Conservation (phyloP, 2,888 invertebrate genomes). For the Incurvaria masculella region DNA sequence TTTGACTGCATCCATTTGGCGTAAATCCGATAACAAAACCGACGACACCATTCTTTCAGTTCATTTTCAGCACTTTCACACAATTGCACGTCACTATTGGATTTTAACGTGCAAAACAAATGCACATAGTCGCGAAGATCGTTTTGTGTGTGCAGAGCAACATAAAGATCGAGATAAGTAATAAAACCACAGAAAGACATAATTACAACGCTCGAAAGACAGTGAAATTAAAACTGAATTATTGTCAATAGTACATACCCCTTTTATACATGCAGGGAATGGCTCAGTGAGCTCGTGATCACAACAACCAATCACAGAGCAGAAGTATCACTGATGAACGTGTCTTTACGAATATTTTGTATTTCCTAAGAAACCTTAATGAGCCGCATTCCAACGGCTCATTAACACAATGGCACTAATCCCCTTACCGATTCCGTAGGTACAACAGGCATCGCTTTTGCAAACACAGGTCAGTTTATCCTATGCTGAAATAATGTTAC, state of each 20-base stretch:
- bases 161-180: not conserved
- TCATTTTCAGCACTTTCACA: not conserved
- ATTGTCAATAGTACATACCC: no score
- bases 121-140: not conserved
- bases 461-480: no score
- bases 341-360: not conserved
- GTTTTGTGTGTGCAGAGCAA: not conserved
- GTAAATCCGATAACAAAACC: conserved; percentile 1
- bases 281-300: no score
- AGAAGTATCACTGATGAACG: not conserved
- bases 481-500: no score
- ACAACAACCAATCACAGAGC: not conserved
- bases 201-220: not conserved
- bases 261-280: no score
- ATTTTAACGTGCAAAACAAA: not conserved
- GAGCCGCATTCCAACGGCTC: no score
- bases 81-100: not conserved
- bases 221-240: not conserved
- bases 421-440: no score
- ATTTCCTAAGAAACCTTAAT: not conserved
- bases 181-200: not conserved
- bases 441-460: no score
- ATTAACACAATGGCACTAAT: no score
- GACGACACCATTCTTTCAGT: conserved; percentile 1
- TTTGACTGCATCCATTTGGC: conserved; percentile 1